These are phyloP conservation scores for Enteromius anoplus DNA, from an alignment of 2,797 vertebrate genomes.

Conservation along the genomic window DNA sequence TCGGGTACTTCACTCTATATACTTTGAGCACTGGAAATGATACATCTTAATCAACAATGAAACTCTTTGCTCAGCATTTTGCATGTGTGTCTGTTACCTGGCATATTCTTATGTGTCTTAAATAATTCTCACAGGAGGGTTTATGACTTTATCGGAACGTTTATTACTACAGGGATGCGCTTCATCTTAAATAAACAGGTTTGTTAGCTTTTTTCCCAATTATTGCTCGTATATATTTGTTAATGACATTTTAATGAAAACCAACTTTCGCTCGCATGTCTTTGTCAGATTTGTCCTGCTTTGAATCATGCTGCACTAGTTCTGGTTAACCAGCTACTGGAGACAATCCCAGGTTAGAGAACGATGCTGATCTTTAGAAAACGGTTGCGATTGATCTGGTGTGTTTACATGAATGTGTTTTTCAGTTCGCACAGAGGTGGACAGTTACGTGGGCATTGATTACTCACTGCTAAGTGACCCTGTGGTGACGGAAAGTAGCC, in stretches of 20 bases:
- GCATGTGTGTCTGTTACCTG: background rate
- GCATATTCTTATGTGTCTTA: background rate
- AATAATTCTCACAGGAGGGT: slow-evolving; percentile 78
- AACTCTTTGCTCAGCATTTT: background rate
- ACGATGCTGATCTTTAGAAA: background rate
- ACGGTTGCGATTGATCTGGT: slow-evolving; percentile 10
- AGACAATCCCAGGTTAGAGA: slow-evolving; percentile 86
- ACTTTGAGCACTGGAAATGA: background rate
- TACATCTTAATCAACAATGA: background rate
- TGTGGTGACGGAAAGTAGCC: slow-evolving; percentile 74
- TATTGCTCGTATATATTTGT: background rate
- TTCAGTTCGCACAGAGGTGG: slow-evolving; percentile 83
- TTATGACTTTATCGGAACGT: slow-evolving; percentile 83
- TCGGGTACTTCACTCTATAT: slow-evolving; percentile 74
- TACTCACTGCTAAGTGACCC: slow-evolving; percentile 91
- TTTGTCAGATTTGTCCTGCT: slow-evolving; percentile 89
- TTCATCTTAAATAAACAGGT: slow-evolving; percentile 90
- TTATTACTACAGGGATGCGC: slow-evolving; percentile 88
- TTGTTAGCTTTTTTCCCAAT: slow-evolving; percentile 11
- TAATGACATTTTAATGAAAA: background rate
- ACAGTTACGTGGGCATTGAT: slow-evolving; percentile 88
- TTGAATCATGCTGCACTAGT: slow-evolving; percentile 85
- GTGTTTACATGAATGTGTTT: slow-evolving; percentile 25
- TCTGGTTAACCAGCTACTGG: slow-evolving; percentile 86
- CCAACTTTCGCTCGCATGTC: background rate